phyloP scores from a whole-genome alignment of 2,113 vertebrate species.

The Nannobrachium achirus region DNA sequence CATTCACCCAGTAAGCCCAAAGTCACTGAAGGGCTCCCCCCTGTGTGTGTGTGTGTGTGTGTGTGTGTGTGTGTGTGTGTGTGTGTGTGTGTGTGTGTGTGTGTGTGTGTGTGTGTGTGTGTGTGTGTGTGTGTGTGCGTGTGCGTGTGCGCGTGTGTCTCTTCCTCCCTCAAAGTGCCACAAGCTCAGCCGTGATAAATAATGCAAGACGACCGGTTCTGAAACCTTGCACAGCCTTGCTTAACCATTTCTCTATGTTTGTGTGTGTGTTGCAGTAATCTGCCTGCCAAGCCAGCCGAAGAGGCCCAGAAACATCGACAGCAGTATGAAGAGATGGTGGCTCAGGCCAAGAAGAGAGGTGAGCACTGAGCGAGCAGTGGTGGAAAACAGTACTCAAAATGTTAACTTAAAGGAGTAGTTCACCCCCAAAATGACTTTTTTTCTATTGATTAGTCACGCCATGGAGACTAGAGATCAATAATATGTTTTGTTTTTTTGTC shows the following conservation, averaged over 20 bases:
- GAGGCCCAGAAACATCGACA: slow-evolving; percentile 94
- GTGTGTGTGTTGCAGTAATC: slow-evolving; percentile 81
- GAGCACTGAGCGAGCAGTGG: too few relatives aligned
- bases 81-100: not conserved
- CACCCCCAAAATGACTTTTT: too few relatives aligned
- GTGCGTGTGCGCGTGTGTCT: not conserved
- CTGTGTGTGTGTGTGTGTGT: not conserved
- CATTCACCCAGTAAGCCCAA: too few relatives aligned
- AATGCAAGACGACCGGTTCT: slow-evolving; percentile 47
- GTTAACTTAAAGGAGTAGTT: too few relatives aligned
- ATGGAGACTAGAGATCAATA: too few relatives aligned
- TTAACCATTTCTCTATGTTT: slow-evolving; percentile 19
- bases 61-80: not conserved
- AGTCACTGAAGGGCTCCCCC: too few relatives aligned
- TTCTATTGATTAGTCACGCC: too few relatives aligned
- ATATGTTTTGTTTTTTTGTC: too few relatives aligned
- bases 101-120: not conserved
- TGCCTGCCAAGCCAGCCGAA: slow-evolving; percentile 95
- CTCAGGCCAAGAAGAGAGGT: slow-evolving; percentile 95
- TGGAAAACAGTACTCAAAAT: too few relatives aligned
- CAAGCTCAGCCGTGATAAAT: slow-evolving; percentile 57
- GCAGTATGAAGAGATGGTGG: slow-evolving; percentile 97
- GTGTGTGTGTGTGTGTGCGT: not conserved
- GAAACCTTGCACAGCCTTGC: not conserved
- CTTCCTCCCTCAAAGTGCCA: slow-evolving; percentile 1